Percentiles rank a stretch among this genome's conserved stretches.
phyloP scores from a whole-genome alignment of 2,888 invertebrate species.

The Prostheceraeus crozeri region DNA sequence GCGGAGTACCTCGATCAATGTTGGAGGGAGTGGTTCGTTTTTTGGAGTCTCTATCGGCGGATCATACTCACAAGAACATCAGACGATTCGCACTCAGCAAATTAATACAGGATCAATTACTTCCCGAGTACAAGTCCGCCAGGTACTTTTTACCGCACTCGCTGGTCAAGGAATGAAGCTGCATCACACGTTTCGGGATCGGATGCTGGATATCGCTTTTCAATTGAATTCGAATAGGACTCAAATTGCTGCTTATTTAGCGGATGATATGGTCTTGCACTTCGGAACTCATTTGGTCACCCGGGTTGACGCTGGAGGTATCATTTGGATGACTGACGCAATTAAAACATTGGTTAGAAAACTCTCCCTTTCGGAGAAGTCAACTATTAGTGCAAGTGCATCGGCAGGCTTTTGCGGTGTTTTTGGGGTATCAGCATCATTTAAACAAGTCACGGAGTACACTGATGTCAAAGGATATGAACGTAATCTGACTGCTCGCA shows the following conservation, averaged over 20 bases:
- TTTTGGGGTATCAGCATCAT: not conserved
- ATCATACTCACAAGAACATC: no score
- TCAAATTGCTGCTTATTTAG: constrained; percentile 45
- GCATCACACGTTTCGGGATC: constrained; percentile 42
- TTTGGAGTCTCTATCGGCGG: no score
- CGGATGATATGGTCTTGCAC: constrained; percentile 46
- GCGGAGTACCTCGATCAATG: no score
- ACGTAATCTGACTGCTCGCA: not conserved
- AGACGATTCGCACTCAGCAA: constrained; percentile 44
- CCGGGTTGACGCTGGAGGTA: constrained; percentile 45
- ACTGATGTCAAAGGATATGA: not conserved
- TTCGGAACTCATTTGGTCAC: constrained; percentile 48
- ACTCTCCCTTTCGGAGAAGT: not conserved
- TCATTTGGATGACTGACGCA: constrained; percentile 43
- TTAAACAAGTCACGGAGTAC: not conserved
- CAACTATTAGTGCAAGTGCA: not conserved
- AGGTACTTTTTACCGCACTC: constrained; percentile 42
- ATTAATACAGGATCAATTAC: constrained; percentile 42
- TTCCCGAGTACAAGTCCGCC: constrained; percentile 43
- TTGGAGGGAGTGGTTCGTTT: no score
- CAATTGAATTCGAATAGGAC: constrained; percentile 42
- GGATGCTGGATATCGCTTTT: constrained; percentile 45
- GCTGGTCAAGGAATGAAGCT: constrained; percentile 43
- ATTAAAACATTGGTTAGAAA: constrained; percentile 39
- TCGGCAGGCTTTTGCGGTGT: not conserved